Evolutionary conservation across 1,140 invertebrate genomes (phyloP).

Genomic region (Eufriesea mexicana): DNA sequence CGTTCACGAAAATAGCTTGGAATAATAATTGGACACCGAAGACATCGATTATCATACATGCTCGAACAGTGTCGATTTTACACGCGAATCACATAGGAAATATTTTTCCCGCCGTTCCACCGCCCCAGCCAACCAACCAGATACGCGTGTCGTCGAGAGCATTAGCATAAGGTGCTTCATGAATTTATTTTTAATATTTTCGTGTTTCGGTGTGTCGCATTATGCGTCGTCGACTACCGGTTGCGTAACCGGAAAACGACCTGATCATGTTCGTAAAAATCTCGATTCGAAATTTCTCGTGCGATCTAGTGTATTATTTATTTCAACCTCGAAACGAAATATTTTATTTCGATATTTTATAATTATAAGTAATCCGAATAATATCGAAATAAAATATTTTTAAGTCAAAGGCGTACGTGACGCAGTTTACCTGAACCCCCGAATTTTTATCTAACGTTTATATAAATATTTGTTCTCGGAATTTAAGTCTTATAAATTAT

Average conservation of each 20-base stretch:
- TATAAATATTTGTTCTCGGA: too few species aligned
- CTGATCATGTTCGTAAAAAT: conserved; percentile 20
- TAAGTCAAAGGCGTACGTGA: too few species aligned
- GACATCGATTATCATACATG: neutral
- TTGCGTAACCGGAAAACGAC: conserved; percentile 53
- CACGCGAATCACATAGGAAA: neutral
- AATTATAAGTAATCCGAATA: too few species aligned
- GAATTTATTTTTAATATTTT: conserved; percentile 35
- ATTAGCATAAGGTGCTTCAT: conserved; percentile 22
- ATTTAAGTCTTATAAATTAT: too few species aligned
- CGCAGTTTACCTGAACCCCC: too few species aligned
- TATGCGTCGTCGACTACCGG: conserved; percentile 26
- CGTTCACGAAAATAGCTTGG: neutral
- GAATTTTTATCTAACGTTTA: too few species aligned
- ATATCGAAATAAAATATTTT: too few species aligned
- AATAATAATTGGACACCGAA: neutral
- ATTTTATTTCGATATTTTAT: too few species aligned
- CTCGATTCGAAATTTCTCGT: conserved; percentile 19
- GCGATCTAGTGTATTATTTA: too few species aligned
- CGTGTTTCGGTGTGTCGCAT: conserved; percentile 69
- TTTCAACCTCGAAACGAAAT: too few species aligned
- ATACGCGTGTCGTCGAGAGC: neutral
- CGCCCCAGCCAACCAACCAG: neutral
- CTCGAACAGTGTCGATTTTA: neutral
- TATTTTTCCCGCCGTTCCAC: neutral